Evolutionary conservation across 2,888 invertebrate species (phyloP), one percentile per base, ranked within the genome.

Genomic region (Lutraria lutraria): DNA sequence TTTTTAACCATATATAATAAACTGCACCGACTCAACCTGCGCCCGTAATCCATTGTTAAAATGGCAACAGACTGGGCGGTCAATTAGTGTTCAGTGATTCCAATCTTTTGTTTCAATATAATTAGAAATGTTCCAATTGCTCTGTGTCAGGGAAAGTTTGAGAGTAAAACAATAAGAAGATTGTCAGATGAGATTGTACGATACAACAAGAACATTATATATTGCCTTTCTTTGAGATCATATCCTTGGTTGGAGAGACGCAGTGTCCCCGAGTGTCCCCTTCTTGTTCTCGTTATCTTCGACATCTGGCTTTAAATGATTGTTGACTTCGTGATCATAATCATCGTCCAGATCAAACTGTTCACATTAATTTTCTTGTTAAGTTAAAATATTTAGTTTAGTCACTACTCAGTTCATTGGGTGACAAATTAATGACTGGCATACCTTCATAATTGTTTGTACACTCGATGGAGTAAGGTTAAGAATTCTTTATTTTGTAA

Each of bases 121-220:
- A 85, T 85, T 79, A 56, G 25, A 16, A 29, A 79, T 85, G 54
- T 85, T 85, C 63, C 63, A 79, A 85, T 85, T 72, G 76, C 54
- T 43, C 21, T 34, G 13, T 19, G 85, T 85, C 85, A 85, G 85
- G 85, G 85, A 85, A 85, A 85, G 85, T 85, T 83, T 68, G 15
- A 31, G 29, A 10, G 19, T 56, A n/a, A 79, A 85, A 85, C 85
- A 85, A 85, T 72, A 25, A 25, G 54, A 79, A 43, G n/a, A 52
- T 79, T 85, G 85, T 85, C 52, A 76, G 76, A 76, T 43, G 85
- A 85, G 63, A 68, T 68, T n/a, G 63, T 8, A 2, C 3, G 63
- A 68, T 68, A 68, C 56, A 56, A n/a, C n/a, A 25, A 25, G 25
- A 68, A 25, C 63, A 68, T 68, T 68, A 25, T 68, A 25, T 68